phyloP scores from a whole-genome alignment of 2,797 vertebrate genomes.

The Paguma larvata region DNA sequence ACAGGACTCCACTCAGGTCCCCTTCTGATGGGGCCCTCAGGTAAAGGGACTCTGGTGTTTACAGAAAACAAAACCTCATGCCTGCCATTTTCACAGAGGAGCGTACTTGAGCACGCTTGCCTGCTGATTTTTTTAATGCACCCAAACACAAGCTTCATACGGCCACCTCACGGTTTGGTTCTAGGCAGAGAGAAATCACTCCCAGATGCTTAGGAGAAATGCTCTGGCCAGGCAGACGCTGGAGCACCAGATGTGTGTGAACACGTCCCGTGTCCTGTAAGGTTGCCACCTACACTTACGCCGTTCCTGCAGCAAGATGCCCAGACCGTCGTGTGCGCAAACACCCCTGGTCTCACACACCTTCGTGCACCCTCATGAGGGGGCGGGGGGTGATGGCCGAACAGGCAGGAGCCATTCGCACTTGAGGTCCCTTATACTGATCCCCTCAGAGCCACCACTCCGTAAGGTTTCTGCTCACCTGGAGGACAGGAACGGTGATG shows the following conservation, averaged over 20 bases:
- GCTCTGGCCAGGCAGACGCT: conserved; percentile 64
- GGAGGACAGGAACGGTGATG: neutral
- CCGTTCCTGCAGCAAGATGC: conserved; percentile 15
- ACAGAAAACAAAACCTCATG: neutral
- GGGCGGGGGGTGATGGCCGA: neutral
- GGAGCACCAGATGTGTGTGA: conserved; percentile 60
- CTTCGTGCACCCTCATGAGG: neutral
- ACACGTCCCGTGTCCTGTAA: neutral
- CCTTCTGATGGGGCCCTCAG: neutral
- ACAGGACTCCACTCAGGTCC: neutral
- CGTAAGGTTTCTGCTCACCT: neutral
- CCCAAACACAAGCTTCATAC: conserved; percentile 69
- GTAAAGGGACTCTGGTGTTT: neutral
- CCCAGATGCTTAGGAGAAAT: conserved; percentile 79
- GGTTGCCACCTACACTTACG: neutral
- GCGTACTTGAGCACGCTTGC: rapidly evolving
- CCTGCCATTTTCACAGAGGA: neutral
- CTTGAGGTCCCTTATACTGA: neutral
- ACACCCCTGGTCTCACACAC: neutral
- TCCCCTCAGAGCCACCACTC: neutral
- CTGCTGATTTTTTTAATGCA: conserved; percentile 54
- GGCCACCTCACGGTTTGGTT: conserved; percentile 60
- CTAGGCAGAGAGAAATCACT: conserved; percentile 70
- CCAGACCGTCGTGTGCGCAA: neutral
- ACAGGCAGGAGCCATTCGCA: neutral